Conservation (phyloP, 2,888 invertebrate species). For the Sialis lutaria region DNA sequence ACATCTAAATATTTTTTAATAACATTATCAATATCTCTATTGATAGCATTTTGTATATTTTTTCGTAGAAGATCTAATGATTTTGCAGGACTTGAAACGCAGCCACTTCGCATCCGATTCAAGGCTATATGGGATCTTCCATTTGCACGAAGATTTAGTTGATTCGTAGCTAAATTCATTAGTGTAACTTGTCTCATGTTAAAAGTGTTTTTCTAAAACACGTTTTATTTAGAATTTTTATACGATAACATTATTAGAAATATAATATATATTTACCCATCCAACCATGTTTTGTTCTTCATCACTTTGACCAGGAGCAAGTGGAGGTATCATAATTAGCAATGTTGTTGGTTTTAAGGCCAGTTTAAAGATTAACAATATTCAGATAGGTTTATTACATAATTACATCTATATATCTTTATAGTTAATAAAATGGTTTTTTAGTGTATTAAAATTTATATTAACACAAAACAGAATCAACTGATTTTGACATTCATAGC, state of each 20-base stretch:
- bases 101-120: conserved; percentile 24
- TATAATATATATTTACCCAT: conserved; percentile 20
- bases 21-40: conserved; percentile 59
- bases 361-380: not conserved
- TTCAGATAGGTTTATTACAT: not conserved
- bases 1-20: conserved; percentile 64
- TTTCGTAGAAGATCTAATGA: conserved; percentile 57
- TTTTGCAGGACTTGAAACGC: conserved; percentile 46
- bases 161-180: conserved; percentile 47
- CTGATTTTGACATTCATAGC: no score
- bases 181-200: conserved; percentile 55
- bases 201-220: conserved; percentile 34
- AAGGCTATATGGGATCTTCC: conserved; percentile 24
- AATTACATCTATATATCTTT: no score
- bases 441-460: not conserved
- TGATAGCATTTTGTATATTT: conserved; percentile 59
- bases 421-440: no score
- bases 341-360: conserved; percentile 2
- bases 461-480: not conserved
- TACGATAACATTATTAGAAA: not conserved
- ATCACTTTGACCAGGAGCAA: conserved; percentile 23
- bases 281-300: conserved; percentile 26
- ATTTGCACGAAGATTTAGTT: conserved; percentile 35
- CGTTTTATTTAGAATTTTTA: not conserved
- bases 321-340: conserved; percentile 25